phyloP scores from a whole-genome alignment of 2,888 invertebrate genomes.

The Prenolepis imparis region DNA sequence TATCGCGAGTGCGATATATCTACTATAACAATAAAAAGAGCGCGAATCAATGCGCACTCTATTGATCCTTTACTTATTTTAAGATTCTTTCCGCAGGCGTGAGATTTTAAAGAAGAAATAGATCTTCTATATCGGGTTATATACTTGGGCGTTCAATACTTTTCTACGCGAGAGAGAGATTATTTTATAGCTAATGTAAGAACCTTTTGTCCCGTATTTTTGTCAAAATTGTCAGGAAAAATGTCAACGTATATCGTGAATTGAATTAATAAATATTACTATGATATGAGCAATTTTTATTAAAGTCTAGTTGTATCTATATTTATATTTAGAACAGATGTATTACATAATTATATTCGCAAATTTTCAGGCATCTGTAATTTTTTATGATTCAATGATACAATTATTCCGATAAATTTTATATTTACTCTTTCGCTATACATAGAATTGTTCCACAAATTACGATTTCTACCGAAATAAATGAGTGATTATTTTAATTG shows the following conservation, averaged over 20 bases:
- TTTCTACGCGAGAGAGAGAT: background rate
- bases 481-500: background rate
- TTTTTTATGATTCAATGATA: background rate
- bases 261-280: background rate
- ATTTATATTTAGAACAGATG: background rate
- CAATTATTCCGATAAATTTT: background rate
- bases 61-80: background rate
- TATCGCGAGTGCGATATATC: background rate
- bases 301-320: background rate
- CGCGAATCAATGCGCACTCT: slow-evolving; percentile 3
- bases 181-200: background rate
- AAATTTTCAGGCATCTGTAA: background rate
- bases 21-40: background rate
- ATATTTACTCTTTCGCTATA: background rate
- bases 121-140: background rate
- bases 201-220: slow-evolving; percentile 1
- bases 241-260: background rate
- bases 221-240: background rate
- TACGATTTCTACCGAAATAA: background rate
- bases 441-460: background rate
- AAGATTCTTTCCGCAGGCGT: background rate
- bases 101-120: slow-evolving; percentile 11
- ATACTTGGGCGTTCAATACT: background rate
- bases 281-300: background rate
- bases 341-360: background rate